A percentile compares a stretch with the other conserved stretches of the same genome.
These are phyloP conservation scores for Orthosia gothica DNA, from an alignment of 2,888 invertebrate species.

Conservation along the genomic window DNA sequence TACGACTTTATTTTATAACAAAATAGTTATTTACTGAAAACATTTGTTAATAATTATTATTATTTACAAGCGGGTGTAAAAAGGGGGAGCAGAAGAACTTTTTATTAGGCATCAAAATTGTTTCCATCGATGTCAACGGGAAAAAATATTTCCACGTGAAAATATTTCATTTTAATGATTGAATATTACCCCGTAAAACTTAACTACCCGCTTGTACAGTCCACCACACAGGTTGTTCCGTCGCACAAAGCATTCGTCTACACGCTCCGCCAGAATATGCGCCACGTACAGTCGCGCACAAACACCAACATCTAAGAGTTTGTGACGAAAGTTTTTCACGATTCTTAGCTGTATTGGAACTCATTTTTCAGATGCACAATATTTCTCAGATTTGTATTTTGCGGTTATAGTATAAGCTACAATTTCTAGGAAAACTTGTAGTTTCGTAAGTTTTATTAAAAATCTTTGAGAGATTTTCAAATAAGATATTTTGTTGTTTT, in stretches of 20 bases:
- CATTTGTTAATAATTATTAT: no score
- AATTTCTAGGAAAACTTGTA: constrained; percentile 5
- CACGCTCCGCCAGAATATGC: constrained; percentile 51
- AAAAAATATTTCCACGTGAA: no score
- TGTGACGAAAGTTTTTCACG: constrained; percentile 31
- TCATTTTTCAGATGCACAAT: constrained; percentile 45
- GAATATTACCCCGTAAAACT: neutral
- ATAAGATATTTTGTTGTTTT: neutral
- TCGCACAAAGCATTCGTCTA: constrained; percentile 62
- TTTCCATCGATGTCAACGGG: no score
- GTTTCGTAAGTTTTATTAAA: neutral
- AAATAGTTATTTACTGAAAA: no score
- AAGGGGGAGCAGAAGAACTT: no score
- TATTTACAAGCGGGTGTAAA: no score
- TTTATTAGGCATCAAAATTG: no score
- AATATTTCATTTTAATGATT: no score
- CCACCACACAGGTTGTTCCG: constrained; percentile 50
- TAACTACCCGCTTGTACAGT: constrained; percentile 23
- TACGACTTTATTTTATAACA: no score
- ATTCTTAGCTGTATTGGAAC: constrained; percentile 30
- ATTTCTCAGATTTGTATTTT: constrained; percentile 31
- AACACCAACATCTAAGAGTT: constrained; percentile 44
- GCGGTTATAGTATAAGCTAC: neutral
- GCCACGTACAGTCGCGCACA: constrained; percentile 36
- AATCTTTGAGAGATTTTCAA: neutral